These are phyloP conservation scores for Anguilla pacifica DNA, from an alignment of 2,797 vertebrate species.

Conservation along the genomic window DNA sequence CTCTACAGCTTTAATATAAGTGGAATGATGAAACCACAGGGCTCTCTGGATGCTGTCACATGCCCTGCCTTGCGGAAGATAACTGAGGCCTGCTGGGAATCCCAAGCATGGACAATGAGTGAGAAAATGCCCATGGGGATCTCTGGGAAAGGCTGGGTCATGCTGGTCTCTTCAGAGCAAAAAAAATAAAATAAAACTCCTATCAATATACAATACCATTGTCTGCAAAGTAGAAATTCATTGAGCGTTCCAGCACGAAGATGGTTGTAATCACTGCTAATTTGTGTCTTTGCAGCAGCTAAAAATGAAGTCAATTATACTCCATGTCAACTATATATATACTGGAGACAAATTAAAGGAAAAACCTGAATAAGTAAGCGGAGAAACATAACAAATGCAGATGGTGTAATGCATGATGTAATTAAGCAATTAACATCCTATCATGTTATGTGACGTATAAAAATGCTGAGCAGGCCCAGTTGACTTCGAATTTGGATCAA, in stretches of 20 bases:
- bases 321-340: too few relatives aligned
- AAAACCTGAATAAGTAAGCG: too few relatives aligned
- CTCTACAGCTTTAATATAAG: slow-evolving; percentile 58
- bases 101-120: slow-evolving; percentile 7
- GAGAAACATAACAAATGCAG: too few relatives aligned
- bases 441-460: too few relatives aligned
- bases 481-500: too few relatives aligned
- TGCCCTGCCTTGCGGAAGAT: slow-evolving; percentile 27
- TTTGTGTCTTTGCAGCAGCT: not conserved
- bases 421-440: too few relatives aligned
- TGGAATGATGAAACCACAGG: slow-evolving; percentile 16
- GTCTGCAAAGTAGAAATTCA: not conserved
- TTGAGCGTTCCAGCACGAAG: not conserved
- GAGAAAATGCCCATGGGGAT: slow-evolving; percentile 27
- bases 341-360: too few relatives aligned
- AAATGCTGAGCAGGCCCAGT: too few relatives aligned
- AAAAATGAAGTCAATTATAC: not conserved
- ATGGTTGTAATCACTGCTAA: not conserved
- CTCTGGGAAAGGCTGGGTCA: slow-evolving; percentile 25
- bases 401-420: too few relatives aligned
- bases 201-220: not conserved
- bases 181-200: not conserved
- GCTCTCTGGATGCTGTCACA: slow-evolving; percentile 8
- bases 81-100: slow-evolving; percentile 26
- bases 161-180: slow-evolving; percentile 22